Base-by-base conservation (phyloP, 2,888 invertebrate species). In the Azorinus chamasolen region DNA sequence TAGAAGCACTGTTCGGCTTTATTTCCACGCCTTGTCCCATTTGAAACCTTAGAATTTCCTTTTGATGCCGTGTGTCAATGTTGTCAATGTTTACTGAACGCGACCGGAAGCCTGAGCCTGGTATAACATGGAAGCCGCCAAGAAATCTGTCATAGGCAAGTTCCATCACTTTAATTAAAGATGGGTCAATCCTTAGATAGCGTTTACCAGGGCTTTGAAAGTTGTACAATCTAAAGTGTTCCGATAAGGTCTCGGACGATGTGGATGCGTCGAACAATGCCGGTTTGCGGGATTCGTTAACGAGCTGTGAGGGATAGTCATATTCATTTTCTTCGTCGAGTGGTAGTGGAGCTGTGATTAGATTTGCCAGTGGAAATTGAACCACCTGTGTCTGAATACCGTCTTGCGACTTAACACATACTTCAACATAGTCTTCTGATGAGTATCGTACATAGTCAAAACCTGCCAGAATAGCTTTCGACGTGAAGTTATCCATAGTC, bases 21-120 rank as follows among this genome's bases (percentile, higher is more conserved):
- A 85, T 48, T 63, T 83, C 84, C 5, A 84, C 84, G 8, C 85
- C 85, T 58, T 85, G 83, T 20, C 87, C 85, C 59, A 79, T 70
- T 25, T 76, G 70, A 37, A 78, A 83, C 32, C 68, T 24, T 39
- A 59, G 39, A 18, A 55, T 72, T 41, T 85, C 85, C 50, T 85
- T 83, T 1, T 57, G 51, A 46, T 83, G 83, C n/a, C 85, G 59
- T 0, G 72, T 70, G 18, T 79, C 82, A 25, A 84, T 76, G 51
- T 83, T 81, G 46, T 81, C 64, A 8, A 70, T 65, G 54, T 84
- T 86, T 6, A 79, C 68, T 0, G 85, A 83, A 20, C 68, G 54
- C 1, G 83, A 75, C 53, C 81, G 62, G 50, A 84, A 86, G 10
- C 68, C 82, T 27, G 83, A 76, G 20, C 78, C 66, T 5, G 79